A percentile compares a stretch with the other conserved stretches of the same genome.
Conservation (phyloP, 1,140 invertebrate genomes). For the Ladona fulva region DNA sequence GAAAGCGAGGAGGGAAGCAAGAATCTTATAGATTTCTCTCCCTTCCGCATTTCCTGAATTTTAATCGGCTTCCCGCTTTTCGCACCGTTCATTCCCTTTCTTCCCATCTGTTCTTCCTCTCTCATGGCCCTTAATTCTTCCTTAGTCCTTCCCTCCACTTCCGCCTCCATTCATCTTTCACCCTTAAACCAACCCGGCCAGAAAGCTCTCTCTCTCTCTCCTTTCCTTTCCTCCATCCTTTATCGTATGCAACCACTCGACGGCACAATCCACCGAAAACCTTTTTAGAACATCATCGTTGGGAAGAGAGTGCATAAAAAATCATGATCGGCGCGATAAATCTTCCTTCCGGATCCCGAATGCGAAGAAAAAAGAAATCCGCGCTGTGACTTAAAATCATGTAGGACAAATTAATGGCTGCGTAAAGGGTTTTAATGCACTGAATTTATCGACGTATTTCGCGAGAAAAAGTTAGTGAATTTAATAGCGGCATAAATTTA, state of each 20-base stretch:
- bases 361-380: neutral
- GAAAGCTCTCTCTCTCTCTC: neutral
- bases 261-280: neutral
- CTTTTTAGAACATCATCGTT: too few relatives aligned
- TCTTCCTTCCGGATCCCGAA: neutral
- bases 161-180: neutral
- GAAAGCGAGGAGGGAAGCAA: too few relatives aligned
- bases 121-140: neutral
- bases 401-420: neutral
- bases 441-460: too few relatives aligned
- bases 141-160: neutral
- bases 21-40: too few relatives aligned
- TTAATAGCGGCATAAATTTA: too few relatives aligned
- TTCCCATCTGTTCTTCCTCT: neutral
- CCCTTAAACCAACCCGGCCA: neutral
- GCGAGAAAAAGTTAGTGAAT: too few relatives aligned
- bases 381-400: neutral
- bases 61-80: neutral
- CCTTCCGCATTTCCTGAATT: neutral
- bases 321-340: neutral
- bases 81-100: neutral
- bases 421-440: too few relatives aligned
- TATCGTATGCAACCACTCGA: conserved; percentile 8
- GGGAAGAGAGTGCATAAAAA: too few relatives aligned
- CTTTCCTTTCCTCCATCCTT: neutral